Evolutionary conservation across 2,888 invertebrate species (phyloP).

Genomic region (Acleris laterana): DNA sequence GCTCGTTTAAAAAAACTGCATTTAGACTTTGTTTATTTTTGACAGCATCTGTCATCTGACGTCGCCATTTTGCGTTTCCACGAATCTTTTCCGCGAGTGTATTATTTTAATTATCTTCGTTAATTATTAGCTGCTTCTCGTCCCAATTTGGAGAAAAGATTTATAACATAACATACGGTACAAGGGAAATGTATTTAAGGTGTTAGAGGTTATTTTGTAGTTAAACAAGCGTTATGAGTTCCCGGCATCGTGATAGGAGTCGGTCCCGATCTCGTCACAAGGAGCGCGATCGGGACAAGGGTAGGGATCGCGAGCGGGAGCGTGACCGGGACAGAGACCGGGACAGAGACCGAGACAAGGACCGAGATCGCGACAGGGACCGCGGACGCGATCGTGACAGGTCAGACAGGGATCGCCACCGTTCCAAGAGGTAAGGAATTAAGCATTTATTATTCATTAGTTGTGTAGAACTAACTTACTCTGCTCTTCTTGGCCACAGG

Average conservation of each 20-base stretch:
- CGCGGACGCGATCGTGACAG: conserved; percentile 62
- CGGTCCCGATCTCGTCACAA: conserved; percentile 74
- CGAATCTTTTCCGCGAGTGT: background rate
- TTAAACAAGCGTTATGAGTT: conserved; percentile 70
- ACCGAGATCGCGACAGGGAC: conserved; percentile 68
- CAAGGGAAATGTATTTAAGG: background rate
- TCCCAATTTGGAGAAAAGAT: too few relatives aligned
- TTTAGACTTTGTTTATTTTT: too few relatives aligned
- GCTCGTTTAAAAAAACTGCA: too few relatives aligned
- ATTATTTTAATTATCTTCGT: too few relatives aligned
- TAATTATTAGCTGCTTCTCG: too few relatives aligned
- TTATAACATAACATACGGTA: background rate
- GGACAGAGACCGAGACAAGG: conserved; percentile 54
- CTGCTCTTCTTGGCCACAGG: too few relatives aligned
- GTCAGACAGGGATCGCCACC: conserved; percentile 60
- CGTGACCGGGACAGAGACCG: conserved; percentile 59
- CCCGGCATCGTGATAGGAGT: conserved; percentile 81
- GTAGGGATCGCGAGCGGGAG: conserved; percentile 57
- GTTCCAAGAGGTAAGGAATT: conserved; percentile 74
- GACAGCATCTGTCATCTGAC: background rate
- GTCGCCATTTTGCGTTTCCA: conserved; percentile 28
- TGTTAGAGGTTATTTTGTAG: conserved; percentile 17
- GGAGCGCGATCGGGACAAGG: conserved; percentile 65
- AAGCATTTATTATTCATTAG: too few relatives aligned
- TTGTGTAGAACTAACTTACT: too few relatives aligned